Evolutionary conservation across 2,888 invertebrate genomes (phyloP), one percentile per base, ranked within the genome.

Genomic region (Alcis repandata): DNA sequence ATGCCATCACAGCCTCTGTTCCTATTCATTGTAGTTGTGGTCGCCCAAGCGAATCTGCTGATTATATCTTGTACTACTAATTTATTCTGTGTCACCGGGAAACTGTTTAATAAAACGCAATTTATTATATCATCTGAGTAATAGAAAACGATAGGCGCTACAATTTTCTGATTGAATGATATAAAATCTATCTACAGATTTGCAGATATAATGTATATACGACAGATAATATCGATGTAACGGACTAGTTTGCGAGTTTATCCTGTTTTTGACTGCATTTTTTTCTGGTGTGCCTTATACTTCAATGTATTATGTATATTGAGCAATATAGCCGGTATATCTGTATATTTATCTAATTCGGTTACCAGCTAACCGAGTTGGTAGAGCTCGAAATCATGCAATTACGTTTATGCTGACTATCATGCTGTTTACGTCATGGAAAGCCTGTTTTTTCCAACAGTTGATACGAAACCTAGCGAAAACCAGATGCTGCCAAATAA

Each of bases 1-100:
- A 80, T 83, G 80, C 80, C 84, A 77, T 84, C 80, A 82, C 83
- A 76, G 66, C 68, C 76, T 72, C 67, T 57, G 60, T 66, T 60
- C 59, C 65, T 65, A 60, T 52, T 77, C 72, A 72, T 75, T 17
- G 54, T 41, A 11, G 54, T 74, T 72, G 73, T 68, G 76, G 58
- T 69, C 68, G 71, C 64, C 74, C 73, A 73, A 73, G 72, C 78
- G 75, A 67, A 70, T 61, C 77, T 56, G 20, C 56, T 54, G 43
- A 45, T 45, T 56, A 56, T 6, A 27, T 27, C 3, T 27, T n/a
- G 3, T 27, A 27, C 27, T 27, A 6, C 6, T 6, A 27, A 2
- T 6, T 4, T 27, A 27, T 27, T 27, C 27, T 27, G 27, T 27
- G 68, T 58, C 66, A 70, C 60, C 68, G 67, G 67, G 67, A 68